Evolutionary conservation across 2,888 invertebrate species (phyloP).

Genomic region (Leucoma salicis): DNA sequence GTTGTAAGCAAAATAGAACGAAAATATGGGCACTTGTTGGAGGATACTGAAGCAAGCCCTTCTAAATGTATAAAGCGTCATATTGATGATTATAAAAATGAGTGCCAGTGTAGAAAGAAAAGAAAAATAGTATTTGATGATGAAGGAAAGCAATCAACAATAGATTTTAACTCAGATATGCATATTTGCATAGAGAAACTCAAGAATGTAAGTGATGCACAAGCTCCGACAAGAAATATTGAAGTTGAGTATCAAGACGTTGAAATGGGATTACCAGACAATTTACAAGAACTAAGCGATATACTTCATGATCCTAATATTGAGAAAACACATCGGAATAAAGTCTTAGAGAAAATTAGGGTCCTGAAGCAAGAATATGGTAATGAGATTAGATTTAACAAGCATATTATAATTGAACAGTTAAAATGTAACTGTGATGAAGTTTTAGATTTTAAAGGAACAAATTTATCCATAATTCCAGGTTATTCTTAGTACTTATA

Average conservation of each 20-base stretch:
- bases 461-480: constrained; percentile 54
- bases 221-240: constrained; percentile 28
- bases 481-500: constrained; percentile 48
- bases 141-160: constrained; percentile 49
- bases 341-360: constrained; percentile 56
- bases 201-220: constrained; percentile 12
- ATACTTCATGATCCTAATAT: constrained; percentile 49
- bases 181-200: constrained; percentile 57
- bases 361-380: constrained; percentile 45
- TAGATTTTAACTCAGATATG: constrained; percentile 33
- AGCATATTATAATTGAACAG: constrained; percentile 49
- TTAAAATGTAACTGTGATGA: constrained; percentile 55
- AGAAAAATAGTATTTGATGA: constrained; percentile 70
- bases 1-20: constrained; percentile 60
- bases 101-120: constrained; percentile 53
- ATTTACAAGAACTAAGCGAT: constrained; percentile 42
- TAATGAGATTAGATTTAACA: constrained; percentile 55
- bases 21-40: constrained; percentile 67
- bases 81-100: constrained; percentile 22
- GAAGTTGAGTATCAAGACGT: constrained; percentile 49
- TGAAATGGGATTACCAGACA: constrained; percentile 47
- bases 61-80: constrained; percentile 13
- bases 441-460: constrained; percentile 59
- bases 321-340: constrained; percentile 43
- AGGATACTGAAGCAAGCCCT: constrained; percentile 24